Evolutionary conservation across 2,113 vertebrate species (phyloP), one percentile per base, ranked within the genome.

Genomic region (Tupaia tana): DNA sequence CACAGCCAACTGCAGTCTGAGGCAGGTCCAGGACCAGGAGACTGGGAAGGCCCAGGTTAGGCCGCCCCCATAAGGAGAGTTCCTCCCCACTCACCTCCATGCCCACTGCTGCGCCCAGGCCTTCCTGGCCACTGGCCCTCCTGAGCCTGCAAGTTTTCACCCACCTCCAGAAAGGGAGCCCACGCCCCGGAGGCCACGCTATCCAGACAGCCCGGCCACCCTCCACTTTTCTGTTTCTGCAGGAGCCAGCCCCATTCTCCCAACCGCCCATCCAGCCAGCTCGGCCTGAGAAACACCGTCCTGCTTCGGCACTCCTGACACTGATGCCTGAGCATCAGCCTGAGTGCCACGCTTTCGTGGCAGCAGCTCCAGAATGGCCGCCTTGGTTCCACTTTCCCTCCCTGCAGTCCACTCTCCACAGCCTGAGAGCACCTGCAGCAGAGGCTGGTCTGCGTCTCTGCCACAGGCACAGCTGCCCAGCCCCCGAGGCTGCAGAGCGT

Each of bases 241-340:
- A 63, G 24, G 79, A n/a, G 6, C 19, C 64, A 86, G 59, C 52
- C 19, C 24, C 63, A 0, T 14, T 12, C 31, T 66, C 56, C n/a
- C 6, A 16, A 58, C 79, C 43, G n/a, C 24, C 19, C 24, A 56
- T 22, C 77, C 9, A 54, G 6, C 34, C 34, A 25, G 19, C 71
- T 5, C 43, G 43, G 43, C 43, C 43, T 43, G 8, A 10, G 14
- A 63, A 29, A 31, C 10, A 20, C 69, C 19, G 59, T 43, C 67
- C 69, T 7, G 15, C 58, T 6, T 15, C 0, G 31, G 31, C 34
- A 56, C 12, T n/a, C 43, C 22, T 2, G 0, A 15, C 1, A 18
- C 31, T 43, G 19, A 0, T 7, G n/a, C 22, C 74, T 67, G 31
- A 22, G 54, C 27, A n/a, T 29, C n/a, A 27, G 67, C 13, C 8